A percentile compares a stretch with the other conserved stretches of the same genome.
Conservation (phyloP, 2,113 vertebrate species). For the Arvicanthis niloticus region DNA sequence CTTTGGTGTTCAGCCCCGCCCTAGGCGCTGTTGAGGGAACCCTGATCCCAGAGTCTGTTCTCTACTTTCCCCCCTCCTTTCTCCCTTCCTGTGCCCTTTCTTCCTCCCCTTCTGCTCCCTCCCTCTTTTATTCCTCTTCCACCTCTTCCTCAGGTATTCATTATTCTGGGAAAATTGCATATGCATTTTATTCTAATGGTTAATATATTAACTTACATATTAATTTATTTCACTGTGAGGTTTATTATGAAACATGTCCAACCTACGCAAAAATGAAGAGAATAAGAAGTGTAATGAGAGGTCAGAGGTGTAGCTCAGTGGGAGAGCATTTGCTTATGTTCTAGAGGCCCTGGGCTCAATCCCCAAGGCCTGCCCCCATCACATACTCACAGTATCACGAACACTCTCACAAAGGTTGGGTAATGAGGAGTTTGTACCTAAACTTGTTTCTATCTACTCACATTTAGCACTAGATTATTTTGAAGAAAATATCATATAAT, state of each 20-base stretch:
- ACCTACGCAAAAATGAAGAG: neutral
- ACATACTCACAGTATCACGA: neutral
- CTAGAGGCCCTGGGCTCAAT: neutral
- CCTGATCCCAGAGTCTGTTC: no score
- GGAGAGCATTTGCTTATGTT: neutral
- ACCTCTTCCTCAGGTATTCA: neutral
- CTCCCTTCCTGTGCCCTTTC: no score
- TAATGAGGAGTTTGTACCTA: neutral
- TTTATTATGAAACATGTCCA: neutral
- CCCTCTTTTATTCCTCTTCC: no score
- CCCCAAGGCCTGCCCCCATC: neutral
- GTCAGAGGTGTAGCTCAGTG: neutral
- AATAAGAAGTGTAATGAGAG: neutral
- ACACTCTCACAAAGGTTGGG: neutral
- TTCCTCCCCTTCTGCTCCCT: neutral
- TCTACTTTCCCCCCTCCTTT: no score
- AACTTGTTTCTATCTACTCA: neutral
- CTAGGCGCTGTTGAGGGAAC: neutral
- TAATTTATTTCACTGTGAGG: neutral
- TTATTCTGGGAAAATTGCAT: neutral
- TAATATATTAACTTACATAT: neutral
- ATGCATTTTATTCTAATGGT: neutral
- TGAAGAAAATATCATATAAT: constrained; percentile 25
- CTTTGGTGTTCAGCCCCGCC: neutral
- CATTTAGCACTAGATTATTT: neutral